Evolutionary conservation across 92 coral and sea anemone genomes (phyloP), one percentile per base, ranked within the genome.

Genomic region (Chrysogorgia sp.): DNA sequence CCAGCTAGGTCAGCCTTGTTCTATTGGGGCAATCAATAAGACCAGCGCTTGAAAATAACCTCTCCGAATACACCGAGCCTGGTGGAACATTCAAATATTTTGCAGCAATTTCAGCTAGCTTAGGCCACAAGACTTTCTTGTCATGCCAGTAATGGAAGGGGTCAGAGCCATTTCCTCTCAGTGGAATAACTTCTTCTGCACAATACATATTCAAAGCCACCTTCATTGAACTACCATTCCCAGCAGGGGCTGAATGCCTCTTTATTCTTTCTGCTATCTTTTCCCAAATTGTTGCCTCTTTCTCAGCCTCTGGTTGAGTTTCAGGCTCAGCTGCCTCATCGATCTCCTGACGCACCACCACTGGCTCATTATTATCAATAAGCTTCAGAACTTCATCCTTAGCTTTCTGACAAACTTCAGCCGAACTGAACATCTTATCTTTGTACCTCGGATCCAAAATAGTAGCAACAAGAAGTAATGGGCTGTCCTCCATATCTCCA

Each of bases 81-180:
- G 41, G 41, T 63, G 24, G 70, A 8, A 63, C 47, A 63, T 45
- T 63, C 47, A 63, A 34, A 35, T 30, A 63, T 63, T 63, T 63
- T 4, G 47, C 43, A 31, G 70, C 70, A 31, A 63, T 7, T 14
- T 8, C 24, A 14, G 70, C 47, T 14, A 63, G 47, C 47, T 63
- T 63, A 29, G 70, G 70, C 70, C 70, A 63, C 41, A 34, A 31
- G 14, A 24, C 43, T 63, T 63, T 63, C 70, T 63, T 63, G 6
- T 15, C 20, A 3, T 63, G 70, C 70, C 47, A 63, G 32, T 63
- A 63, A 13, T 63, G 21, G 34, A 63, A 63, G 41, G 70, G 47
- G 24, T 63, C 70, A 31, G 45, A 63, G 40, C 70, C 70, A 63
- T 63, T 21, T 29, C 47, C 45, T 63, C 70, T 34, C 70, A 63